Evolutionary conservation across 1,140 invertebrate species (phyloP), one percentile per base, ranked within the genome.

Genomic region (Limonius californicus): DNA sequence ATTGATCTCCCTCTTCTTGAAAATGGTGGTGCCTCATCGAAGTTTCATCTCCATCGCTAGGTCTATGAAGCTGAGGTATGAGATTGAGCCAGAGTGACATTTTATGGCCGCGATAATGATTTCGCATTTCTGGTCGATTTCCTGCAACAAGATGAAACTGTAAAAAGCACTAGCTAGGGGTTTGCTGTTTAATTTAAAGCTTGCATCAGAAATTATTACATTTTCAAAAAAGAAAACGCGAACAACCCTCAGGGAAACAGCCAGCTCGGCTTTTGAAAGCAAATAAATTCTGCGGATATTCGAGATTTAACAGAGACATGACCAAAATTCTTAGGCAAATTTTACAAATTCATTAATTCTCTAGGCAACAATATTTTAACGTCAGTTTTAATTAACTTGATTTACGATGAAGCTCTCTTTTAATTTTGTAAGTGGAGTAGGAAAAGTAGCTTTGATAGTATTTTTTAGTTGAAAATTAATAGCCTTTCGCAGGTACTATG

Each of bases 21-120:
- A 87, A 87, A 72, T 90, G 87, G 76, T 90, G 89, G 75, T 90
- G 88, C n/a, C 87, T 79, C 84, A 90, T 88, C 47, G 82, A 88
- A 63, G 89, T 82, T 72, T 90, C 88, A 65, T 88, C 85, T 21
- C 76, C 78, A 63, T 82, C 82, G 20, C 88, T 87, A 1, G 89
- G 88, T 21, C 87, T 80, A 72, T 91, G 89, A n/a, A 91, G 78
- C 72, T 94, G 91, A 1, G 94, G 94, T 62, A 96, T 88, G 21
- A 96, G 83, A 71, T 93, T 91, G 59, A 94, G 76, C 94, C 94
- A 97, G 60, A 95, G 84, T n/a, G 92, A 93, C 80, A 95, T 87
- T 76, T 95, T 93, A 74, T 94, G 90, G 35, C 91, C 90, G 1
- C 92, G 82, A 76, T 95, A 96, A 74, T 94, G 93, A 70, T 88